Base-by-base conservation (phyloP, 2,888 invertebrate genomes). In the Temnothorax unifasciatus region DNA sequence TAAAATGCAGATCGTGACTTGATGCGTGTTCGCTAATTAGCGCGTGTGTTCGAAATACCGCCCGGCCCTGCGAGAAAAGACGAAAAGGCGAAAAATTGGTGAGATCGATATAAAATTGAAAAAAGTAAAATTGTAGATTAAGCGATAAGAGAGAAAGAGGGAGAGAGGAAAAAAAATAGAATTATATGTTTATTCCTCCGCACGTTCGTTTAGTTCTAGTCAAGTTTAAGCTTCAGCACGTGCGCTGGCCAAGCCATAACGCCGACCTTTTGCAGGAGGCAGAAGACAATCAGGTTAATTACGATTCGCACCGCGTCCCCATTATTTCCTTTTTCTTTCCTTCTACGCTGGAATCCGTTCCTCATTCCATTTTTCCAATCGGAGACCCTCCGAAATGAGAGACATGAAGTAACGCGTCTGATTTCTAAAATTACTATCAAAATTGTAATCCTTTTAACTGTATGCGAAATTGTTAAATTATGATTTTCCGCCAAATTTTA, bases 191-290 rank as follows among this genome's bases (percentile, higher is more conserved):
- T 82, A 77, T 88, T 91, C 76, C 75, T 90, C 85, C 77, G 88
- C 87, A 84, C 86, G 85, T 76, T 90, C 85, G 83, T 90, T 90
- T 71, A 87, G 89, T 92, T 92, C 92, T 92, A 92, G 92, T 92
- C 92, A 92, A 91, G 85, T 89, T 90, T 88, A 89, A 89, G 84
- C 89, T 91, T 86, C 89, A 86, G 87, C 86, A 86, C 88, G 87
- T 84, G 87, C 87, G 89, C 75, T 90, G 84, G 84, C 85, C 83
- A 88, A 84, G 83, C 86, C 86, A 85, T 86, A 82, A 75, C 18
- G 47, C 18, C 18, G 18, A 68, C 75, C 77, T 87, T 82, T 83
- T 85, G 50, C 41, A 77, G 47, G 25, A 73, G 81, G 87, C 88
- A 88, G 85, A 86, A 92, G 91, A 91, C 91, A 91, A 91, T 91